Base-by-base conservation (phyloP, 1,140 invertebrate genomes). In the Armadillidium nasatum region DNA sequence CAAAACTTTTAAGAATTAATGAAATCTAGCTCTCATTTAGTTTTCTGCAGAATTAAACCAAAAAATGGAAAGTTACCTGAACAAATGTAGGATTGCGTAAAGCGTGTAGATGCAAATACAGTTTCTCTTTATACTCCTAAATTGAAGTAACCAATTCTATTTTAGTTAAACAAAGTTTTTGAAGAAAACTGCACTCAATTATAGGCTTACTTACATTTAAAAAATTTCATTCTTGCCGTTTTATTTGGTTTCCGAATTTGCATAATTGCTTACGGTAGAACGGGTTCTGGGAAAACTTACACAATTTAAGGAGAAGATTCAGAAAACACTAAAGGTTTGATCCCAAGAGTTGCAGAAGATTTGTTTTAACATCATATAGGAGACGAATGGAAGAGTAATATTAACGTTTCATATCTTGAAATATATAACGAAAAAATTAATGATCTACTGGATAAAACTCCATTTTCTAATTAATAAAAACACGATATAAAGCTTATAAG, bases 231-330 rank as follows among this genome's bases (percentile, higher is more conserved):
- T 50, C 46, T 50, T 50, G 9, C 46, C 46, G 46, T 50, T 9
- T 50, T 50, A 15, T 50, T 50, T 50, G 46, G 46, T 9, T 50
- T 50, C 15, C 9, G 50, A 19, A 19, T 60, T 60, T 60, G 50
- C 7, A 60, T 60, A 60, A 60, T 60, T 2, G 50, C 50, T 13
- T 60, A 60, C 50, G 50, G 50, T 4, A 60, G 50, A 60, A 60
- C 50, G 7, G 50, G 50, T 19, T 60, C 50, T 13, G 50, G 50
- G 50, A 60, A 60, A 60, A 60, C 50, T 13, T 60, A 60, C 50
- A 60, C 50, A 13, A 60, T 60, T 60, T 60, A 60, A 60, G 50
- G 50, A 60, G 50, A 60, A 60, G 7, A 60, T 60, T 60, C 50
- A 15, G 50, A 19, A 15, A 7, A 60, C 4, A 3, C 11, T 19